Evolutionary conservation across 1,140 invertebrate genomes (phyloP).

Genomic region (Bombus terrestris): DNA sequence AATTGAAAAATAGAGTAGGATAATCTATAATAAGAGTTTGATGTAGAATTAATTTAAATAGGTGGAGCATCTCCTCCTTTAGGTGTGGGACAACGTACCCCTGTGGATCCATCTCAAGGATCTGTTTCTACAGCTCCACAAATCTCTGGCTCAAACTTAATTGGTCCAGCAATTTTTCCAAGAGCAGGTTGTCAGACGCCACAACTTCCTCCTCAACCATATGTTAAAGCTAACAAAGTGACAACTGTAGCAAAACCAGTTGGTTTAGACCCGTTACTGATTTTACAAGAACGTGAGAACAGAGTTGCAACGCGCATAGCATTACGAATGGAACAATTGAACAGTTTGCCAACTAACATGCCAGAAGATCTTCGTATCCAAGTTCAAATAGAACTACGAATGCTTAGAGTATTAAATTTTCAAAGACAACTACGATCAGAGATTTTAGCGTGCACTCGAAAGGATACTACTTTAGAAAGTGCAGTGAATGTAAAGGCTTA

Average conservation of each 20-base stretch:
- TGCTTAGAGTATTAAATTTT: conserved; percentile 96
- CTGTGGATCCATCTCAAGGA: conserved; percentile 75
- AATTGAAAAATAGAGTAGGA: conserved; percentile 60
- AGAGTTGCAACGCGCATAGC: conserved; percentile 92
- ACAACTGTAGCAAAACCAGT: conserved; percentile 94
- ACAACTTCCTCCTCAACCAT: conserved; percentile 83
- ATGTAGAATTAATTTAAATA: conserved; percentile 68
- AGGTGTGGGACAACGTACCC: conserved; percentile 69
- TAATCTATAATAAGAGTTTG: conserved; percentile 66
- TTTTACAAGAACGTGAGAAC: conserved; percentile 97
- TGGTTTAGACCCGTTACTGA: conserved; percentile 95
- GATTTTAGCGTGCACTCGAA: conserved; percentile 93
- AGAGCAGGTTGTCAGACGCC: conserved; percentile 71
- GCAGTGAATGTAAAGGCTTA: conserved; percentile 98
- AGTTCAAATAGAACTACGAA: conserved; percentile 96
- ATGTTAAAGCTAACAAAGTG: conserved; percentile 89
- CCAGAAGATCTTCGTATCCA: conserved; percentile 95
- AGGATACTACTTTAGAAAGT: conserved; percentile 97
- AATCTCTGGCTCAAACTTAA: conserved; percentile 68
- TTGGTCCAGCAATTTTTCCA: conserved; percentile 67
- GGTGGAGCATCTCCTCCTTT: conserved; percentile 75
- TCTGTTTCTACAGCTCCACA: conserved; percentile 70
- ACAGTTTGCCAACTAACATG: conserved; percentile 94
- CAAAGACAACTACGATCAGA: conserved; percentile 94
- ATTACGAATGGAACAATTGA: conserved; percentile 92